Percentiles rank a stretch among this genome's conserved stretches.
phyloP scores from a whole-genome alignment of 2,113 vertebrate genomes.

The Rhizomys pruinosus region DNA sequence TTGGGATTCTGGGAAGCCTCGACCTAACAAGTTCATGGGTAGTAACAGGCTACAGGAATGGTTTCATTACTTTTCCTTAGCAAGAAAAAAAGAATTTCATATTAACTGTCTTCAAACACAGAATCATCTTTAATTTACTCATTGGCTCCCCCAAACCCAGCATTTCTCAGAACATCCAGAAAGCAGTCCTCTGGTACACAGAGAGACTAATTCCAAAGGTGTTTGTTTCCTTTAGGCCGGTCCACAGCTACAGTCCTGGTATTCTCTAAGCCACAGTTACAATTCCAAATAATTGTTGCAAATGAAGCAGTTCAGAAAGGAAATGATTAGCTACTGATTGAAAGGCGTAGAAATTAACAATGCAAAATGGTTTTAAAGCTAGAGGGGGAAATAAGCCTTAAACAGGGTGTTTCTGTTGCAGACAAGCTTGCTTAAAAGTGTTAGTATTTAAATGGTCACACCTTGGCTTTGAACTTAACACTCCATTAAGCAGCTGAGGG shows the following conservation, averaged over 20 bases:
- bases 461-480: slow-evolving; percentile 73
- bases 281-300: slow-evolving; percentile 22
- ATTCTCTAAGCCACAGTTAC: neutral
- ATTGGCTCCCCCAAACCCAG: neutral
- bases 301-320: slow-evolving; percentile 34
- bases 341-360: slow-evolving; percentile 60
- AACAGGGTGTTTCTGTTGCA: slow-evolving; percentile 23
- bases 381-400: neutral
- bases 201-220: neutral
- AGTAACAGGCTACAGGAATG: neutral
- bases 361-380: slow-evolving; percentile 56
- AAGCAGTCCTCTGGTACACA: neutral
- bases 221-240: too few species aligned
- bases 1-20: too few species aligned
- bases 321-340: slow-evolving; percentile 4
- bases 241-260: neutral
- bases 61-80: neutral
- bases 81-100: neutral
- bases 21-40: too few species aligned
- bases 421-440: slow-evolving; percentile 57
- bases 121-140: neutral
- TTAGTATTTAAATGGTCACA: slow-evolving; percentile 72
- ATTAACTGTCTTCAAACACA: neutral
- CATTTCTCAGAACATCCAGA: neutral
- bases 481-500: slow-evolving; percentile 73